phyloP scores from a whole-genome alignment of 2,888 invertebrate species.

The Callyntrura guangdongensis region DNA sequence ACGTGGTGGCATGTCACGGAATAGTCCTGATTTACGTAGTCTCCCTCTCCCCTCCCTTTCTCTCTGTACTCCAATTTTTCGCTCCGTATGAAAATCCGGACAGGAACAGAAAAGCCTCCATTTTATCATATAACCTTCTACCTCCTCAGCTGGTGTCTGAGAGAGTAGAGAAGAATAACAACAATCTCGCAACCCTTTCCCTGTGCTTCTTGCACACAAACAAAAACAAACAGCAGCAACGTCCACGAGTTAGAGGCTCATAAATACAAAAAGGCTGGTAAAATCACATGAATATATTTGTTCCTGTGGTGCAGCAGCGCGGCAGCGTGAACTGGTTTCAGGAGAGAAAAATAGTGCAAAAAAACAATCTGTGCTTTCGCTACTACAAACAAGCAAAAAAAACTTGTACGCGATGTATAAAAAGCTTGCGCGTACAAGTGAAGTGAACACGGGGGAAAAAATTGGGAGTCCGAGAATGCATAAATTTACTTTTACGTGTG shows the following conservation, averaged over 20 bases:
- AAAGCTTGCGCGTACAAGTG: not conserved
- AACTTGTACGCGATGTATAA: not conserved
- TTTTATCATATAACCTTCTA: conserved; percentile 29
- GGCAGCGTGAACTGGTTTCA: not conserved
- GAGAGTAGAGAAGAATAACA: conserved; percentile 31
- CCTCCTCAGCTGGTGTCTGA: conserved; percentile 48
- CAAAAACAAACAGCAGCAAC: conserved; percentile 19
- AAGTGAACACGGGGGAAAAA: not conserved
- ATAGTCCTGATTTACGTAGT: conserved; percentile 45
- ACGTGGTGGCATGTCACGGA: conserved; percentile 64
- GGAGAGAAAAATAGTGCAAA: conserved; percentile 31
- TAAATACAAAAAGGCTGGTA: conserved; percentile 58
- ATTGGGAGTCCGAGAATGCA: conserved; percentile 34
- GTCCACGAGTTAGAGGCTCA: conserved; percentile 59
- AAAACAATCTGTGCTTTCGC: conserved; percentile 54
- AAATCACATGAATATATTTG: conserved; percentile 70
- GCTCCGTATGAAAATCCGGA: conserved; percentile 54
- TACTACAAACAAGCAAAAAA: not conserved
- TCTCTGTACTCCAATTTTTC: conserved; percentile 19
- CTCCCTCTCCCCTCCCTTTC: not conserved
- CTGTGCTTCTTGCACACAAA: conserved; percentile 6
- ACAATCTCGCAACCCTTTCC: not conserved
- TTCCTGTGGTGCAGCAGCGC: conserved; percentile 21
- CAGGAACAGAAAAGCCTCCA: conserved; percentile 16
- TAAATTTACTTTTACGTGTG: conserved; percentile 41